Evolutionary conservation across 2,113 vertebrate genomes (phyloP).

Genomic region (Lepus europaeus): DNA sequence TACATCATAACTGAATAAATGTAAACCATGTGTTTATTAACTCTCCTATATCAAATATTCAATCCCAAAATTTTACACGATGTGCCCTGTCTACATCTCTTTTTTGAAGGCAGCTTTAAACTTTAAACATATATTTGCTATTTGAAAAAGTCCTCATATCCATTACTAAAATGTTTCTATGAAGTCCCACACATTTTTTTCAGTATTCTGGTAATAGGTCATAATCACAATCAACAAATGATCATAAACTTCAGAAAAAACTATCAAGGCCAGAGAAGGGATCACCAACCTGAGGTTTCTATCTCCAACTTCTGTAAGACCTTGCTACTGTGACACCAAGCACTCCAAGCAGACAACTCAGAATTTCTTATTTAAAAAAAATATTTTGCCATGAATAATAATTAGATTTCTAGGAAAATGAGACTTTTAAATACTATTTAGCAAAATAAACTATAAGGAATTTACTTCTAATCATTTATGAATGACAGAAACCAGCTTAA

Average conservation of each 20-base stretch:
- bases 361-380: constrained; percentile 60
- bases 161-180: background rate
- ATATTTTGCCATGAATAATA: constrained; percentile 61
- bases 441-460: constrained; percentile 69
- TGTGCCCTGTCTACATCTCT: background rate
- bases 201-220: background rate
- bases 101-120: constrained; percentile 21
- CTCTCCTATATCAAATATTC: constrained; percentile 39
- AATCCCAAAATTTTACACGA: constrained; percentile 1
- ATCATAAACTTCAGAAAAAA: background rate
- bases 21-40: constrained; percentile 73
- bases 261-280: background rate
- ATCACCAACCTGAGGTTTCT: background rate
- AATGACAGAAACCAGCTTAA: constrained; percentile 67
- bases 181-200: background rate
- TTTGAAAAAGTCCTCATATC: constrained; percentile 34
- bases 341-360: constrained; percentile 13
- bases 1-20: constrained; percentile 73
- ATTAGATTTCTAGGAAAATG: constrained; percentile 69
- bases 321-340: background rate
- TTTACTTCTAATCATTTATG: constrained; percentile 63
- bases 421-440: constrained; percentile 79
- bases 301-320: background rate
- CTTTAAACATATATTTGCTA: constrained; percentile 5
- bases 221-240: background rate